Evolutionary conservation across 2,888 invertebrate species (phyloP), one percentile per base, ranked within the genome.

Genomic region (Desoria tigrina): DNA sequence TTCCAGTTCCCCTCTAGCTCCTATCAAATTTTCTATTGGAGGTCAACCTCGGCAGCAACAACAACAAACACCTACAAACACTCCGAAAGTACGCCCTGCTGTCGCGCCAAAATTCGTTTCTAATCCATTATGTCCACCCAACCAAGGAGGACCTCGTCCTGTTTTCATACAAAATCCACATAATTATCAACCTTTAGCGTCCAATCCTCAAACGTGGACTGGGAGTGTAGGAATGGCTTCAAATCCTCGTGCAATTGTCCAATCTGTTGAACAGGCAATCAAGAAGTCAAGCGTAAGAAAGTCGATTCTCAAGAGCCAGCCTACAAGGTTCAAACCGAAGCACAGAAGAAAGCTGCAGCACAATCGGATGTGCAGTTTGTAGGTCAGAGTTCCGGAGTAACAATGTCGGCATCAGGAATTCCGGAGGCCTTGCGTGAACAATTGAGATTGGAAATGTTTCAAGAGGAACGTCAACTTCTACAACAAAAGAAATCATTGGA

Each of bases 381-480:
- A 21, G 45, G 16, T 6, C 6, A 18, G 45, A 45, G 21, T n/a
- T n/a, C n/a, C n/a, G n/a, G n/a, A n/a, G n/a, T n/a, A n/a, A n/a
- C n/a, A n/a, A n/a, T n/a, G n/a, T n/a, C n/a, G n/a, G n/a, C n/a
- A n/a, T n/a, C n/a, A n/a, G n/a, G n/a, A n/a, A n/a, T n/a, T n/a
- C n/a, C n/a, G n/a, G n/a, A n/a, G n/a, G n/a, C n/a, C n/a, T n/a
- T n/a, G n/a, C n/a, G n/a, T n/a, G n/a, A n/a, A n/a, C n/a, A n/a
- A n/a, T n/a, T n/a, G n/a, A n/a, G n/a, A n/a, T n/a, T 51, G 14
- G 7, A 24, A 21, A 14, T 24, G 3, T 51, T 23, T 23, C 24
- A 51, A 51, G 26, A 51, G 14, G 51, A 51, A 51, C 23, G 51
- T 21, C 51, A 51, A 26, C 51, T 9, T 26, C 23, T 51, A 7